These are phyloP conservation scores for Iguana delicatissima DNA, from an alignment of 2,797 vertebrate genomes.

Conservation along the genomic window DNA sequence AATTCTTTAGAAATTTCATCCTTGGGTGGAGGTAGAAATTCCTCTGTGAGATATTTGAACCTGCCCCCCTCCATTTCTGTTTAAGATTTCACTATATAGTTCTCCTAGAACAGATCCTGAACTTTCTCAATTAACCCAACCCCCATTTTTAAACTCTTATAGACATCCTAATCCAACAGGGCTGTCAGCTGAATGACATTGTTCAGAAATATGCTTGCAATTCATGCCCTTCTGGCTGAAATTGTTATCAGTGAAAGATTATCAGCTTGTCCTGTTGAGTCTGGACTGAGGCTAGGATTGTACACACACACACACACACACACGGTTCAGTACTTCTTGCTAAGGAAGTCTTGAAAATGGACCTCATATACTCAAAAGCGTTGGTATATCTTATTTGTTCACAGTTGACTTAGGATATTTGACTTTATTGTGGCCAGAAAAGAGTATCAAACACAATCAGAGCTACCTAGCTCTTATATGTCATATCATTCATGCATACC, in stretches of 20 bases:
- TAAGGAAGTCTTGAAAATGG: neutral
- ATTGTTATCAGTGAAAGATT: neutral
- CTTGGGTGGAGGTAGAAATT: neutral
- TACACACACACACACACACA: neutral
- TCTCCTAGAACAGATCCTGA: neutral
- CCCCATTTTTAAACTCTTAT: conserved; percentile 13
- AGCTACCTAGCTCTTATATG: neutral
- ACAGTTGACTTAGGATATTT: neutral
- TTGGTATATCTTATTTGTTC: neutral
- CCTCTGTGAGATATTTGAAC: neutral
- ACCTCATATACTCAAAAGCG: neutral
- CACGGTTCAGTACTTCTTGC: neutral
- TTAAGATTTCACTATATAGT: neutral
- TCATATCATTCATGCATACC: neutral
- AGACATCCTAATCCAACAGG: neutral
- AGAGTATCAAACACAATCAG: neutral
- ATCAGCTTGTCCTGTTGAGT: neutral
- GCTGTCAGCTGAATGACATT: neutral
- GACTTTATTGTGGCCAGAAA: neutral
- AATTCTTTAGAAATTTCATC: neutral
- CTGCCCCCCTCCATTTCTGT: too few species aligned
- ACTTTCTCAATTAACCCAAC: neutral
- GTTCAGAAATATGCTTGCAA: neutral
- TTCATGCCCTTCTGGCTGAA: neutral
- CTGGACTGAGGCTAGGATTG: neutral